A percentile compares a stretch with the other conserved stretches of the same genome.
Evolutionary conservation across 2,797 vertebrate species (phyloP).

Genomic region (Sebastes iracundus): DNA sequence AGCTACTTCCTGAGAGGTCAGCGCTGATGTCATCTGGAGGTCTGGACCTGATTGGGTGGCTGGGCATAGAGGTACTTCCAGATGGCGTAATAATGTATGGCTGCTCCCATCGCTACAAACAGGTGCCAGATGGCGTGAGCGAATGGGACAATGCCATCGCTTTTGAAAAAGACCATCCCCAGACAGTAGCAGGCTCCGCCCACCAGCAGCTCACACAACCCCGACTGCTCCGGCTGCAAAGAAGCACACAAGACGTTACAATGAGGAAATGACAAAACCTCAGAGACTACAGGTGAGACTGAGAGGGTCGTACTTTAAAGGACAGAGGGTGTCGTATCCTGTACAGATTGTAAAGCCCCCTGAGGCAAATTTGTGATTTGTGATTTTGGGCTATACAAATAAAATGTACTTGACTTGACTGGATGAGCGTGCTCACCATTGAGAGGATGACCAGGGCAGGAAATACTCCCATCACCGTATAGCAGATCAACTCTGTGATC

Average conservation of each 20-base stretch:
- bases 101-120: constrained; percentile 93
- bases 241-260: neutral
- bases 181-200: constrained; percentile 92
- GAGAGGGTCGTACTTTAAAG: no score
- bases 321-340: no score
- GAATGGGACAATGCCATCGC: constrained; percentile 93
- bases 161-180: constrained; percentile 96
- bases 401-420: no score
- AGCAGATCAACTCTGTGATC: constrained; percentile 94
- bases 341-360: no score
- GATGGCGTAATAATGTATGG: constrained; percentile 95
- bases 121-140: constrained; percentile 98
- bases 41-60: constrained; percentile 78
- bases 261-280: neutral
- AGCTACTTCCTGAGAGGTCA: constrained; percentile 59
- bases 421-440: constrained; percentile 86
- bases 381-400: no score
- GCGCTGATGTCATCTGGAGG: constrained; percentile 84
- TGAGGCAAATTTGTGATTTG: no score
- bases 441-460: constrained; percentile 94
- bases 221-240: constrained; percentile 88
- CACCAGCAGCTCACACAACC: constrained; percentile 89
- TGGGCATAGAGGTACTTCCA: constrained; percentile 93
- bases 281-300: neutral
- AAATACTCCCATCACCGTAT: constrained; percentile 92